phyloP scores from a whole-genome alignment of 2,797 vertebrate species.

The Myotis planiceps region DNA sequence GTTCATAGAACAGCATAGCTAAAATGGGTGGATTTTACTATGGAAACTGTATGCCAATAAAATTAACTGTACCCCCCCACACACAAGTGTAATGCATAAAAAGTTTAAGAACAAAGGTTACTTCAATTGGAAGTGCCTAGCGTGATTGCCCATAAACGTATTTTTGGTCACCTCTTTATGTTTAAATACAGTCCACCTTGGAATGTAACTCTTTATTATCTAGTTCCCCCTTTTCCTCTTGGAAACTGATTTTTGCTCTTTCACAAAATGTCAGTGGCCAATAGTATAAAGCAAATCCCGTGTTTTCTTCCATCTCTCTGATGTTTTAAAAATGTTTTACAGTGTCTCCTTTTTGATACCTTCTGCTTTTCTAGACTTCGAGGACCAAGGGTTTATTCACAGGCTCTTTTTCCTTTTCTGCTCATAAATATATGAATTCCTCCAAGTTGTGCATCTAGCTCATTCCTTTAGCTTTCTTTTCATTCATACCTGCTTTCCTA shows the following conservation, averaged over 20 bases:
- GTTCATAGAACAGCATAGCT: not conserved
- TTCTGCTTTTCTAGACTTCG: not conserved
- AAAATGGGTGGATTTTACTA: not conserved
- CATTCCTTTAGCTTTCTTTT: not conserved
- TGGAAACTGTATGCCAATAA: not conserved
- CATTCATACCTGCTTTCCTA: not conserved
- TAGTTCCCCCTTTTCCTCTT: not conserved
- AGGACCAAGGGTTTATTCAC: not conserved
- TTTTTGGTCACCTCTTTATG: not conserved
- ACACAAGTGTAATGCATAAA: not conserved
- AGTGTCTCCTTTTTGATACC: not conserved
- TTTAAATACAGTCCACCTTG: not conserved
- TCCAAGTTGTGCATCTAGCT: not conserved
- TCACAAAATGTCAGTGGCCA: not conserved
- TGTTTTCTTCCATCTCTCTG: not conserved
- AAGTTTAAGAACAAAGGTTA: not conserved
- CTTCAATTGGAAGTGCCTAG: not conserved
- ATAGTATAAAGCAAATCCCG: not conserved
- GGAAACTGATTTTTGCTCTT: not conserved
- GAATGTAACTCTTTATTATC: not conserved
- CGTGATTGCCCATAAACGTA: not conserved
- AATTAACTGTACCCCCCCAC: fast-evolving
- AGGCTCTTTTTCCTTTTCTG: not conserved
- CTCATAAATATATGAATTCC: not conserved
- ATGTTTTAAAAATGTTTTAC: not conserved